These are phyloP conservation scores for Phalacrocorax aristotelis DNA, from an alignment of 2,113 vertebrate species.

Conservation along the genomic window DNA sequence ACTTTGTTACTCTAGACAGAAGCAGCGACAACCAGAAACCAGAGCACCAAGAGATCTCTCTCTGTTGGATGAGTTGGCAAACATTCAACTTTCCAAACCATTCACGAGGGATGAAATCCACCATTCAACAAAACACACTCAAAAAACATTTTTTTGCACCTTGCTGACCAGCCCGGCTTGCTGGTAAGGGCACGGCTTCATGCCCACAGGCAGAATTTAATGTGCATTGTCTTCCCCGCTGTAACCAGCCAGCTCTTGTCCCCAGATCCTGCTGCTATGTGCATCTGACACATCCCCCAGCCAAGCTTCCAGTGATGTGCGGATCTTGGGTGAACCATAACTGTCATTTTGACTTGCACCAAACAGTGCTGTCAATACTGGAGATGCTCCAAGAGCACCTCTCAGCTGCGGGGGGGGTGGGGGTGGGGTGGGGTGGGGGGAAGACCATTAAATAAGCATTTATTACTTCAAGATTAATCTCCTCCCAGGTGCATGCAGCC, in stretches of 20 bases:
- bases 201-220: neutral
- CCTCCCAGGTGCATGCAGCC: neutral
- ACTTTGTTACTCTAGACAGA: neutral
- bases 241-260: neutral
- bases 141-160: neutral
- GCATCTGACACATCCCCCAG: accelerated
- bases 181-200: neutral
- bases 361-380: neutral
- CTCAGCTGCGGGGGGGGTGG: neutral
- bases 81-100: neutral
- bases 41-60: neutral
- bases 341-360: neutral
- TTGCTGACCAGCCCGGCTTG: neutral
- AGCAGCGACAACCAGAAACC: neutral
- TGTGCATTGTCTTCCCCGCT: neutral
- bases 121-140: neutral
- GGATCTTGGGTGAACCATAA: neutral
- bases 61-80: neutral
- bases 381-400: neutral
- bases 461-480: neutral
- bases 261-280: neutral
- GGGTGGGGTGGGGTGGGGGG: too few species aligned
- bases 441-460: neutral
- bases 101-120: neutral
- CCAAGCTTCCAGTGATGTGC: neutral